Evolutionary conservation across 2,113 vertebrate genomes (phyloP).

Genomic region (Eolophus roseicapilla): DNA sequence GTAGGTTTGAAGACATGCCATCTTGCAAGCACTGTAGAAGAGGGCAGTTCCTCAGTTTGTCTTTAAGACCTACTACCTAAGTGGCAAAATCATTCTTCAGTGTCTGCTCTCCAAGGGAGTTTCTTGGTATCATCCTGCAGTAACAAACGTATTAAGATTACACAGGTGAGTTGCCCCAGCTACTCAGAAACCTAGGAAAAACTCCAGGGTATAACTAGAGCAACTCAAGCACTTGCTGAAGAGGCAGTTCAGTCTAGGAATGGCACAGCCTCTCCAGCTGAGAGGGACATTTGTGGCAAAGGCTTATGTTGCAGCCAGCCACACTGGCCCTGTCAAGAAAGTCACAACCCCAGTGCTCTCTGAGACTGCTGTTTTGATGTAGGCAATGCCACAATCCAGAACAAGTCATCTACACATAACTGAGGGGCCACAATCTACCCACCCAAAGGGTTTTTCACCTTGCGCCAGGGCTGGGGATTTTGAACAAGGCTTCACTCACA

Average conservation of each 20-base stretch:
- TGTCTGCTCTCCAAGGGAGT: background rate
- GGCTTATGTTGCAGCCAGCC: background rate
- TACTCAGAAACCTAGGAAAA: background rate
- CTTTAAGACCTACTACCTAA: background rate
- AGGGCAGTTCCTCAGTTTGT: background rate
- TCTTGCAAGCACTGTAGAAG: background rate
- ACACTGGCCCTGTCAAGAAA: no score
- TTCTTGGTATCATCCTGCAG: background rate
- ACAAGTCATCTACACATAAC: background rate
- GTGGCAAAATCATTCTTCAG: background rate
- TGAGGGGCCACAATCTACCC: background rate
- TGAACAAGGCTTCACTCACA: background rate
- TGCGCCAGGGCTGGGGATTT: background rate
- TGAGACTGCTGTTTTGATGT: background rate
- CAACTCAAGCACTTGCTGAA: background rate
- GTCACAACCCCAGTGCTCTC: fast-evolving
- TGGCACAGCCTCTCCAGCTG: background rate
- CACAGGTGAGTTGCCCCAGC: fast-evolving
- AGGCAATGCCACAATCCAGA: background rate
- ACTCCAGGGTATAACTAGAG: background rate
- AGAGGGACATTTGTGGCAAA: background rate
- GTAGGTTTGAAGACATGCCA: background rate
- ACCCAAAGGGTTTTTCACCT: background rate
- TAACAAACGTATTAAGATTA: background rate
- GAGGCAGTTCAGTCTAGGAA: background rate